These are phyloP conservation scores for Piscicola geometra DNA, from an alignment of 2,888 invertebrate genomes.

Conservation along the genomic window DNA sequence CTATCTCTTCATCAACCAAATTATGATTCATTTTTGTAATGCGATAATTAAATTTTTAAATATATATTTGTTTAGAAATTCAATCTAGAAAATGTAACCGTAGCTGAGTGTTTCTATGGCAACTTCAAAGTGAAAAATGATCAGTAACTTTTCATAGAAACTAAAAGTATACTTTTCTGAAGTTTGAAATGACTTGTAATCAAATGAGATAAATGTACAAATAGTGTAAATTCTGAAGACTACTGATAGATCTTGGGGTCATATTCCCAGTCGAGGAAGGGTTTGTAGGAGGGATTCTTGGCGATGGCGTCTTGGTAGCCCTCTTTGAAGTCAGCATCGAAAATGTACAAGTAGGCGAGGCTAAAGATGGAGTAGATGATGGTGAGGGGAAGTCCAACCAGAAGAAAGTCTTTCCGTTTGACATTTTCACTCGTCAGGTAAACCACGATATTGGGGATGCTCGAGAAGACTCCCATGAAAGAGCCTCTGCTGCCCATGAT, in stretches of 20 bases:
- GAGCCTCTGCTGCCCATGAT: not conserved
- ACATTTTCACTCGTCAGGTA: not conserved
- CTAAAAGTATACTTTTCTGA: not conserved
- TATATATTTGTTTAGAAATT: not conserved
- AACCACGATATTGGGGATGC: not conserved
- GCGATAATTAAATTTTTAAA: not conserved
- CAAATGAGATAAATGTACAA: too few relatives aligned
- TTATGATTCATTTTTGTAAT: not conserved
- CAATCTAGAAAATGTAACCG: not conserved
- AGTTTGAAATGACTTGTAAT: not conserved
- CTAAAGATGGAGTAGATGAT: not conserved
- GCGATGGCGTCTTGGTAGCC: not conserved
- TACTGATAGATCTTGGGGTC: not conserved
- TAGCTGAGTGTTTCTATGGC: not conserved
- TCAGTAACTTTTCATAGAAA: not conserved
- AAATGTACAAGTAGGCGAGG: not conserved
- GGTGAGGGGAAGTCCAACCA: not conserved
- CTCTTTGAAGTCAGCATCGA: too few relatives aligned
- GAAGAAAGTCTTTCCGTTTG: not conserved
- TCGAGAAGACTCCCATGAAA: not conserved
- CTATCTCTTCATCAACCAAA: constrained; percentile 12
- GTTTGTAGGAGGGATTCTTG: not conserved
- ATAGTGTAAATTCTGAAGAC: too few relatives aligned
- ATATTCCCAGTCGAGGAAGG: not conserved
- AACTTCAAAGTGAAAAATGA: too few relatives aligned